Evolutionary conservation across 2,113 vertebrate genomes (phyloP).

Genomic region (Sinosuthora webbiana): DNA sequence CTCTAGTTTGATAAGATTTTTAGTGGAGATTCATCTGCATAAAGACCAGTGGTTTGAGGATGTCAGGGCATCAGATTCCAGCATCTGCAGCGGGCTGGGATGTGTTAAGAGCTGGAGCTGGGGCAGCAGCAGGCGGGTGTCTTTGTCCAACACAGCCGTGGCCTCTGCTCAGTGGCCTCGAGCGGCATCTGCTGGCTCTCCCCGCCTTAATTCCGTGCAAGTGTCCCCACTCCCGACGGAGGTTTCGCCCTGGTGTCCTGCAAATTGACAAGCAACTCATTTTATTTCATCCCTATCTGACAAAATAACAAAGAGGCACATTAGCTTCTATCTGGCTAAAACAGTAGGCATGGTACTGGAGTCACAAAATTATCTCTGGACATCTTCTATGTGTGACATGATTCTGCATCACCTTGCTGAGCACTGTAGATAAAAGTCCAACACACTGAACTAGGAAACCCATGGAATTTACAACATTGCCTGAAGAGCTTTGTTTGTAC

Average conservation of each 20-base stretch:
- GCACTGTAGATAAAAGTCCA: not conserved
- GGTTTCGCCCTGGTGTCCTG: not conserved
- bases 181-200: not conserved
- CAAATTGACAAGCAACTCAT: accelerated
- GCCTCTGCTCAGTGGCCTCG: not conserved
- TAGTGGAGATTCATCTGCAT: not conserved
- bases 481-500: not conserved
- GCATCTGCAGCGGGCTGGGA: accelerated
- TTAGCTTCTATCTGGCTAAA: not conserved
- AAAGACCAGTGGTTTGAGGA: not conserved
- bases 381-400: not conserved
- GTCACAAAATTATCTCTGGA: not conserved
- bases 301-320: not conserved
- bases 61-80: not conserved
- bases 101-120: no score
- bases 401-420: not conserved
- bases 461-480: not conserved
- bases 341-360: not conserved
- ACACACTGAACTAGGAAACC: not conserved
- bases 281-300: not conserved
- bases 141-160: accelerated
- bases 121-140: accelerated
- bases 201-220: accelerated
- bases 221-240: accelerated
- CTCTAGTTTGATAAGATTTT: not conserved